A percentile compares a stretch with the other conserved stretches of the same genome.
phyloP scores from a whole-genome alignment of 2,888 invertebrate genomes.

The Epsilonema sp. region DNA sequence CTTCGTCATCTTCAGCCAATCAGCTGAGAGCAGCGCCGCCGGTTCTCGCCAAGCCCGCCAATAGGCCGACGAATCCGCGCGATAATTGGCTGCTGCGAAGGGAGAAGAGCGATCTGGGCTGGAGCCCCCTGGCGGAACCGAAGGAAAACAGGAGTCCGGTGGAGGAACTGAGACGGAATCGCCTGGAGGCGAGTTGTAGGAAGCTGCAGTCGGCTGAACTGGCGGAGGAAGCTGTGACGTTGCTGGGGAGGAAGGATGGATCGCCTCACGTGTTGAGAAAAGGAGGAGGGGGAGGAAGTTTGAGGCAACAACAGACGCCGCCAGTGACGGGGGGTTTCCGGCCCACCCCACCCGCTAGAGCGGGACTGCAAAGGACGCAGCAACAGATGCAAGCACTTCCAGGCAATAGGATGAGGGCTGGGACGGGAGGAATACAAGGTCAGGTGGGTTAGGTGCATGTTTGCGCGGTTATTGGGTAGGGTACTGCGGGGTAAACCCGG shows the following conservation, averaged over 20 bases:
- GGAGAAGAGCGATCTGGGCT: constrained; percentile 3
- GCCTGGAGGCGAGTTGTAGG: background rate
- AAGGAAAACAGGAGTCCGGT: background rate
- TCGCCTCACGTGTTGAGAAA: constrained; percentile 1
- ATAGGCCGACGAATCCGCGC: background rate
- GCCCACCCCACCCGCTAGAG: background rate
- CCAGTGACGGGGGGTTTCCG: no score
- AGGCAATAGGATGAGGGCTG: no score
- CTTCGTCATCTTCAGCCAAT: background rate
- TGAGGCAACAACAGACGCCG: no score
- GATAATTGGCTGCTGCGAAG: background rate
- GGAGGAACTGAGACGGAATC: constrained; percentile 3
- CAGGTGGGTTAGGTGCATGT: no score
- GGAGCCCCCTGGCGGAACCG: background rate
- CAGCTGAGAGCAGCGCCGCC: background rate
- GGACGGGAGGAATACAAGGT: no score
- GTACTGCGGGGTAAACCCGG: no score
- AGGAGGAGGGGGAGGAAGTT: background rate
- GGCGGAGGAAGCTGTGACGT: no score
- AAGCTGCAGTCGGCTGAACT: background rate
- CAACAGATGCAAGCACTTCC: no score
- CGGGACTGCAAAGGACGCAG: no score
- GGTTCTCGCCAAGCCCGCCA: no score
- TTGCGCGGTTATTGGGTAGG: no score
- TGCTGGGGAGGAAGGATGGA: background rate